Evolutionary conservation across 1,140 invertebrate species (phyloP), one percentile per base, ranked within the genome.

Genomic region (Potamilus streckersoni): DNA sequence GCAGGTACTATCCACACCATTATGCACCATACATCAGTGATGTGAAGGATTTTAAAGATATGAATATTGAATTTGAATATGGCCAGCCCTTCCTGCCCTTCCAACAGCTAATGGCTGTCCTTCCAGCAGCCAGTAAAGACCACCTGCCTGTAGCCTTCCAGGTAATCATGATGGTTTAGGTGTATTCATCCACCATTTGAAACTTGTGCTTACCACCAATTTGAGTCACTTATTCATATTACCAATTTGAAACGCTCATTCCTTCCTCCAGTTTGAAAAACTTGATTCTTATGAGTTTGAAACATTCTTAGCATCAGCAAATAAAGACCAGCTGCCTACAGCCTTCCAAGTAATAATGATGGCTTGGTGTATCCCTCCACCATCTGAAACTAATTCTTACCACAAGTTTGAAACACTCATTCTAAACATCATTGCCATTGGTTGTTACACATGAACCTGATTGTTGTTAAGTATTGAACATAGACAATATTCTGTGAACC

Each of bases 1-100:
- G 31, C 80, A 90, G 89, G 89, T 91, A 79, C 84, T 99, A 98
- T 90, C 97, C 96, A 0, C 95, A 96, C 85, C 97, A 99, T 89
- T 99, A 99, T 90, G 95, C 97, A 0, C 97, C 97, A 0, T 98
- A 95, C 85, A 95, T 98, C 65, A 98, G 96, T 13, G 98, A 99
- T 89, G 93, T 99, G 49, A 94, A 93, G 80, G 93, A 94, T 74
- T 97, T 98, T 83, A 84, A 82, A 56, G 70, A 91, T 74, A 86
- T 92, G 84, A 83, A 90, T 55, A 85, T 93, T 19, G 79, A 94
- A 12, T 98, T 97, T 88, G 94, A 97, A 14, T 84, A 95, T 69
- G 96, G 94, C 0, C 92, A 92, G 83, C 97, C 98, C 0, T 99
- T 99, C 88, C 91, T 95, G 78, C 97, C 98, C 1, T 99, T 97